Evolutionary conservation across 2,888 invertebrate genomes (phyloP), one percentile per base, ranked within the genome.

Genomic region (Pristionchus japonicus): DNA sequence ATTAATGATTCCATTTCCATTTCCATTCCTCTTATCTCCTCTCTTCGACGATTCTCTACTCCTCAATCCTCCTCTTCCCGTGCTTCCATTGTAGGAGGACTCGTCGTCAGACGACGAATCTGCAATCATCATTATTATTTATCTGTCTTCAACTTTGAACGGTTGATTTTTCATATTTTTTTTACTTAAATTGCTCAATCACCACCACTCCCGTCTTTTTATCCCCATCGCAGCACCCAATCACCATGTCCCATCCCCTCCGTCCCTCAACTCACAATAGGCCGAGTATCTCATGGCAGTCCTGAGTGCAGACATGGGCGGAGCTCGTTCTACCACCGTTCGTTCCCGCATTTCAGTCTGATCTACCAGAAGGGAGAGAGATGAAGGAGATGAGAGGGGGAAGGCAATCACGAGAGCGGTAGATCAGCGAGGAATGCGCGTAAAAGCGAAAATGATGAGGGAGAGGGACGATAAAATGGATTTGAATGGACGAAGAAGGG

Each of bases 281-380:
- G 91, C 92, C 27, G 91, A 91, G 61, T 92, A 91, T 57, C 92
- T 87, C 67, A 92, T 91, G 11, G 91, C 92, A 3, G 40, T 43
- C 49, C 86, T 27, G 31, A 86, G n/a, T 34, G 86, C 86, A 34
- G n/a, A n/a, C 70, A 86, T 47, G 7, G 67, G 86, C n/a, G 86
- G 86, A 6, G 31, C 23, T 52, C 52, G 82, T 23, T 47, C 52
- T 6, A 77, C 47, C 17, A 82, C 49, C 17, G 82, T 31, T 43
- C 67, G 3, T 34, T 67, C 67, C 31, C 67, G 67, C 67, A 67
- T 67, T 34, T 1, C 1, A n/a, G n/a, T n/a, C n/a, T 49, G 52
- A 40, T 40, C 31, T 52, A 52, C 17, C 2, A 52, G 27, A 34
- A 52, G 52, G 27, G 7, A 17, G 52, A 34, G 52, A 27, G 82